Conservation (phyloP, 2,888 invertebrate species). For the Agriopis leucophaearia region DNA sequence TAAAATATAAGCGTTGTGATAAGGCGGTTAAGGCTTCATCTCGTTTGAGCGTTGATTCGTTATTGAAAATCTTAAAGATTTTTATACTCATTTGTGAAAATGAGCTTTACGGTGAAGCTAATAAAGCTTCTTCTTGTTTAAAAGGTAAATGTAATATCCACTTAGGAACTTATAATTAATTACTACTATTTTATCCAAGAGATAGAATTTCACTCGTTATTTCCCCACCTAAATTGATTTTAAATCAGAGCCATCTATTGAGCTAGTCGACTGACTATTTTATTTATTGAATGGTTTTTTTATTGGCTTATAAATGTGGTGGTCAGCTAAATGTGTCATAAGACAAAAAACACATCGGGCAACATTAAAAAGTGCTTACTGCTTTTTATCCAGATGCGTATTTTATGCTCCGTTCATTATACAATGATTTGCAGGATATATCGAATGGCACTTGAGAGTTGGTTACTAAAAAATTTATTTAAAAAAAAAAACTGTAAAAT, state of each 20-base stretch:
- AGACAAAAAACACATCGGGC: neutral
- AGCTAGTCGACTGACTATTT: constrained; percentile 6
- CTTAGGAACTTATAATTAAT: neutral
- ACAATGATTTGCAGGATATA: too few relatives aligned
- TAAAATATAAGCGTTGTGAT: constrained; percentile 12
- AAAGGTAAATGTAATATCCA: neutral
- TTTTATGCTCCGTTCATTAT: too few relatives aligned
- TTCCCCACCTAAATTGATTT: neutral
- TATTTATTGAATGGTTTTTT: neutral
- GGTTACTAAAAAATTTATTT: too few relatives aligned
- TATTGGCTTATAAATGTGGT: neutral
- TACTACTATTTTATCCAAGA: neutral
- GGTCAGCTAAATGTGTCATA: neutral
- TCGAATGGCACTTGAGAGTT: too few relatives aligned
- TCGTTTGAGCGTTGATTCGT: constrained; percentile 14
- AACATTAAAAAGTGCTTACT: neutral
- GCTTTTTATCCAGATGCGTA: neutral
- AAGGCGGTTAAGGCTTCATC: constrained; percentile 10
- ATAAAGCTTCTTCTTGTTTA: constrained; percentile 3
- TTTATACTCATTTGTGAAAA: constrained; percentile 9
- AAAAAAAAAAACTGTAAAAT: too few relatives aligned
- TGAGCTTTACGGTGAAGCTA: neutral
- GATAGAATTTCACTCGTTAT: neutral
- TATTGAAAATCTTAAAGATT: constrained; percentile 18
- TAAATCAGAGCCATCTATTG: constrained; percentile 10